Evolutionary conservation across 2,888 invertebrate species (phyloP).

Genomic region (Coleophora deauratella): DNA sequence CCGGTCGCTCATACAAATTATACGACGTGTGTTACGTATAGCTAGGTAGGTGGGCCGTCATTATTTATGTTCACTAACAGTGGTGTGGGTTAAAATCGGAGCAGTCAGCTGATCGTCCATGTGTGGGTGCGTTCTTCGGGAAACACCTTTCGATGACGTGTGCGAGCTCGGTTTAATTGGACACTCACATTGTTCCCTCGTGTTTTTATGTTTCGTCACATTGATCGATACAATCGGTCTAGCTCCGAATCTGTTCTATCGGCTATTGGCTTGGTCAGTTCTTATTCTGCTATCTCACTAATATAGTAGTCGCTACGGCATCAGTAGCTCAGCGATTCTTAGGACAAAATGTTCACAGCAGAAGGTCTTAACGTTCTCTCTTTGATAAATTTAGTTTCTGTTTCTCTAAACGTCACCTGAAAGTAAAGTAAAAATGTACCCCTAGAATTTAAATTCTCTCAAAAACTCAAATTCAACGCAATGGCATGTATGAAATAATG

Average conservation of each 20-base stretch:
- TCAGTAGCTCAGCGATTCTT: too few relatives aligned
- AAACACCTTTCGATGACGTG: constrained; percentile 74
- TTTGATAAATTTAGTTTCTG: too few relatives aligned
- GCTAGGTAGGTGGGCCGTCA: constrained; percentile 72
- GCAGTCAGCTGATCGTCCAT: constrained; percentile 69
- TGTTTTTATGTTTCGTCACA: constrained; percentile 42
- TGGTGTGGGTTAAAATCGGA: constrained; percentile 74
- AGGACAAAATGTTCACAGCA: too few relatives aligned
- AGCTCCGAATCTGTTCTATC: constrained; percentile 15
- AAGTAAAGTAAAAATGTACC: too few relatives aligned
- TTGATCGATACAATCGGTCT: constrained; percentile 36
- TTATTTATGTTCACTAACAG: constrained; percentile 74
- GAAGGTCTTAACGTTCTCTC: too few relatives aligned
- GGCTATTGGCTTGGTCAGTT: too few relatives aligned
- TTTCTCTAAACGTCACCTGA: too few relatives aligned
- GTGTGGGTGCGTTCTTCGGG: constrained; percentile 69
- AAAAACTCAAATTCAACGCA: too few relatives aligned
- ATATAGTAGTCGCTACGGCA: too few relatives aligned
- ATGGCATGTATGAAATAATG: too few relatives aligned
- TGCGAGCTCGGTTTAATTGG: constrained; percentile 70
- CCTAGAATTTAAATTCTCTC: too few relatives aligned
- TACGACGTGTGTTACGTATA: constrained; percentile 68
- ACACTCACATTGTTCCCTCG: constrained; percentile 66
- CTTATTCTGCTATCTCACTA: too few relatives aligned
- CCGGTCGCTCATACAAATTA: constrained; percentile 67